Percentiles rank a stretch among this genome's conserved stretches.
phyloP scores from a whole-genome alignment of 1,140 invertebrate genomes.

The Anoplophora glabripennis region DNA sequence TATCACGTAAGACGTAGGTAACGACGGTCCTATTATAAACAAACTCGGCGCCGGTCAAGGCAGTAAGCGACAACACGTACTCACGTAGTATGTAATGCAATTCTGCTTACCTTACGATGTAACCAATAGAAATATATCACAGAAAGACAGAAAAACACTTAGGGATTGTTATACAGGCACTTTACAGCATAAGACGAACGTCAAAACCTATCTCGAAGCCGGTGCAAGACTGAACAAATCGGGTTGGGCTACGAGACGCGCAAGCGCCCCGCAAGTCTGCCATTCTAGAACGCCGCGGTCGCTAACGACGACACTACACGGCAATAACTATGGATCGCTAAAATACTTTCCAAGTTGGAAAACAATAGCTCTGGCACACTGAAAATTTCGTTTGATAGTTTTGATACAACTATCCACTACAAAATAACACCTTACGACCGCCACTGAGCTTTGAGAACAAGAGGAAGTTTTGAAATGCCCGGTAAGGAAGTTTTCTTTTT shows the following conservation, averaged over 20 bases:
- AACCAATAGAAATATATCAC: constrained; percentile 15
- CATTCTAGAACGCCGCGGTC: neutral
- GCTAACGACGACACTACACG: neutral
- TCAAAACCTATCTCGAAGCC: constrained; percentile 29
- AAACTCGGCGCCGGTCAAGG: neutral
- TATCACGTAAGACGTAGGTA: neutral
- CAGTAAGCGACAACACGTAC: neutral
- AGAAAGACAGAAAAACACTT: constrained; percentile 17
- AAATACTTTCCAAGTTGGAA: too few species aligned
- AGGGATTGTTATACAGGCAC: constrained; percentile 24
- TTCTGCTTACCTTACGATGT: neutral
- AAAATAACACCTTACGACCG: too few species aligned
- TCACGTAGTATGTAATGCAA: neutral
- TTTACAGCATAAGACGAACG: constrained; percentile 24
- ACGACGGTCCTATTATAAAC: neutral
- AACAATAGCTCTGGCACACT: too few species aligned
- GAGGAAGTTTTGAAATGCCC: too few species aligned
- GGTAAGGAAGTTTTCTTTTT: neutral
- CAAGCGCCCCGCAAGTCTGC: constrained; percentile 14
- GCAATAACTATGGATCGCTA: too few species aligned
- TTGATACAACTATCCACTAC: too few species aligned
- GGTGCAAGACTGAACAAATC: constrained; percentile 35
- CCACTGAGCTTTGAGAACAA: too few species aligned
- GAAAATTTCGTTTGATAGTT: neutral
- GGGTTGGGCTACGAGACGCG: constrained; percentile 35